These are phyloP conservation scores for Oligia fasciuncula DNA, from an alignment of 2,888 invertebrate species.

Conservation along the genomic window DNA sequence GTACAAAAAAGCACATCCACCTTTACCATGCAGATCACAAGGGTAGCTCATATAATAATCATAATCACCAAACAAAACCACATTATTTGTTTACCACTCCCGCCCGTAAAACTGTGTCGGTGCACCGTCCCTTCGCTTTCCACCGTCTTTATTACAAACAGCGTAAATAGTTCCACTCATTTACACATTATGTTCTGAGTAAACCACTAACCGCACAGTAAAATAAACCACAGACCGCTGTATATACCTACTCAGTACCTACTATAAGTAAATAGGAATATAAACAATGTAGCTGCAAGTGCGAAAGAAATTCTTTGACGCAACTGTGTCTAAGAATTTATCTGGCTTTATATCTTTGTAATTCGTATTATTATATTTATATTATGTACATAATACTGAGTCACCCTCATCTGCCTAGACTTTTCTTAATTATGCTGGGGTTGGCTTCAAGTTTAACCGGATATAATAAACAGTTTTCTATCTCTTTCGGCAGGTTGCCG, in stretches of 20 bases:
- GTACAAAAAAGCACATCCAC: background rate
- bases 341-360: background rate
- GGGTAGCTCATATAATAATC: slow-evolving; percentile 4
- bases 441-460: no score
- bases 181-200: slow-evolving; percentile 35
- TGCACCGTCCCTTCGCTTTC: slow-evolving; percentile 16
- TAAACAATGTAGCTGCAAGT: background rate
- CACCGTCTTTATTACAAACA: slow-evolving; percentile 42
- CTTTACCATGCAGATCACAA: background rate
- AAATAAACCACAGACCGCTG: slow-evolving; percentile 11
- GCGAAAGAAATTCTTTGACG: background rate
- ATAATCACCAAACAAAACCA: slow-evolving; percentile 20
- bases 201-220: slow-evolving; percentile 27
- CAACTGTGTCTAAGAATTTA: background rate
- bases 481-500: background rate
- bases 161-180: slow-evolving; percentile 33
- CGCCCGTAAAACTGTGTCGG: slow-evolving; percentile 35
- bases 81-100: slow-evolving; percentile 15
- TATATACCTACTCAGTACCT: slow-evolving; percentile 9
- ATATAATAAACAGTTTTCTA: no score
- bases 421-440: no score
- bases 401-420: no score
- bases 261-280: background rate
- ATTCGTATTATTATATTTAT: background rate
- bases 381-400: no score